Conservation (phyloP, 64 coral and sea anemone genomes). For the Astreopora myriophthalma region DNA sequence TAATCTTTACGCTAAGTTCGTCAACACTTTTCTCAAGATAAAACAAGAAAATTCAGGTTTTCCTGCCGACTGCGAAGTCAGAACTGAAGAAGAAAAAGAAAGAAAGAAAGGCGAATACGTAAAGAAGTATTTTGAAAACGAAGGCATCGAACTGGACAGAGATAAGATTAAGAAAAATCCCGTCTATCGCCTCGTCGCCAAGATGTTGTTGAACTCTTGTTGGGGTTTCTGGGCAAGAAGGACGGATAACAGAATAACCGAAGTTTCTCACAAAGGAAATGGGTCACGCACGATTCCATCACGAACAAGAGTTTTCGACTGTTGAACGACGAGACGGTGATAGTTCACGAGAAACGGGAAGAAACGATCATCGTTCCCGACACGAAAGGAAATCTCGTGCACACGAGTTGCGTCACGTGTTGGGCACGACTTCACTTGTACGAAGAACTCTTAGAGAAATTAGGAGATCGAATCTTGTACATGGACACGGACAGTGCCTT, state of each 20-base stretch:
- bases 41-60: slow-evolving; percentile 48
- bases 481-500: slow-evolving; percentile 10
- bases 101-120: background rate
- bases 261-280: background rate
- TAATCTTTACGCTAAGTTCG: background rate
- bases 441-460: background rate
- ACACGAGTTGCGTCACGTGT: background rate
- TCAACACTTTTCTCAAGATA: background rate
- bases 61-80: background rate
- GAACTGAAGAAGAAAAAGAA: background rate
- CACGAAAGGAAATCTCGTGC: background rate
- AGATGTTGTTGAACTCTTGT: background rate
- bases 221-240: slow-evolving; percentile 28
- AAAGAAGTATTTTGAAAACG: background rate
- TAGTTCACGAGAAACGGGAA: background rate
- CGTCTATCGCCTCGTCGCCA: background rate
- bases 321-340: background rate
- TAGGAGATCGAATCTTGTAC: background rate
- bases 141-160: background rate
- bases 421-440: background rate
- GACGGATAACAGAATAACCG: background rate
- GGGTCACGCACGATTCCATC: background rate
- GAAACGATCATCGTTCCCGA: background rate
- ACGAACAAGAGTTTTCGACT: background rate
- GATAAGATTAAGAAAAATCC: background rate